Conservation (phyloP, 2,888 invertebrate species). For the Trileptium ribeirensis region DNA sequence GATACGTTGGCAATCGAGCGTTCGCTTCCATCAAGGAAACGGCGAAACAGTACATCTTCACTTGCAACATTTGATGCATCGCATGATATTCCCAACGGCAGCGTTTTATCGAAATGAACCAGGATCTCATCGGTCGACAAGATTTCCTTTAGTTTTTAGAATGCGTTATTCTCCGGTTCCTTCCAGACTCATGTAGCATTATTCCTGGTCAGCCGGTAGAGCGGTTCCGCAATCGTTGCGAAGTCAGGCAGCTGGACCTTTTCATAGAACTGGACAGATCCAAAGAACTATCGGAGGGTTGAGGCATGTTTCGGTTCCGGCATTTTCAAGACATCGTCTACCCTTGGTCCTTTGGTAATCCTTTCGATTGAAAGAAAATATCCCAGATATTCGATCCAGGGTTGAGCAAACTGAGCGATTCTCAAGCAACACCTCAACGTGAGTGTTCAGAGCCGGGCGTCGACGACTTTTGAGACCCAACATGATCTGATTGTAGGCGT, state of each 20-base stretch:
- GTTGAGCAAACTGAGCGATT: slow-evolving; percentile 20
- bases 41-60: slow-evolving; percentile 28
- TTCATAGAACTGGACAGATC: not conserved
- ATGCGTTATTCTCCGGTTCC: not conserved
- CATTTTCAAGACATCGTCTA: slow-evolving; percentile 28
- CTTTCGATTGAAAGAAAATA: slow-evolving; percentile 19
- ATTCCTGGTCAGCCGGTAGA: not conserved
- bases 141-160: not conserved
- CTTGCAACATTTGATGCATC: slow-evolving; percentile 21
- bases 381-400: not conserved
- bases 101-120: not conserved
- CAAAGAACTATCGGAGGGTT: not conserved
- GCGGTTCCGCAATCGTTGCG: not conserved
- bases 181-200: not conserved
- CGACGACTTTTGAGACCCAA: not conserved
- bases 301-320: not conserved
- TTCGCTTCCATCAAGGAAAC: slow-evolving; percentile 25
- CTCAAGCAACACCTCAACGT: slow-evolving; percentile 25
- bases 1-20: slow-evolving; percentile 38
- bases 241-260: not conserved
- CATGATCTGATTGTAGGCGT: slow-evolving; percentile 4
- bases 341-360: slow-evolving; percentile 23
- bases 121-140: not conserved
- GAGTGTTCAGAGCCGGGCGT: slow-evolving; percentile 19
- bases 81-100: not conserved